Percentiles rank a stretch among this genome's conserved stretches.
These are phyloP conservation scores for Tupaia chinensis DNA, from an alignment of 2,113 vertebrate species.

Conservation along the genomic window DNA sequence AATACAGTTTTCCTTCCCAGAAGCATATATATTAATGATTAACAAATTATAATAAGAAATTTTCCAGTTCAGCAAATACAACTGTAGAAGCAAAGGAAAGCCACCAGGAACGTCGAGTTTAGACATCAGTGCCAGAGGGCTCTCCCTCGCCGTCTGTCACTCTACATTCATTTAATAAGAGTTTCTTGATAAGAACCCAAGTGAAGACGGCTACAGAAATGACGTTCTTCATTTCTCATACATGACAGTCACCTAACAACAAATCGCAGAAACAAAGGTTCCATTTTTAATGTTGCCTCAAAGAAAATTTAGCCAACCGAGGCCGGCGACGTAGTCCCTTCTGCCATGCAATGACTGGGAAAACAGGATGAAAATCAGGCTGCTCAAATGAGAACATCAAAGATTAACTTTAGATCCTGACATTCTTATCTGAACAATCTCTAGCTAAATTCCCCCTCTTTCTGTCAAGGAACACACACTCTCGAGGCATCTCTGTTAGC, in stretches of 20 bases:
- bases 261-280: neutral
- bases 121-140: neutral
- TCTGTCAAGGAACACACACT: slow-evolving; percentile 60
- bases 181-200: neutral
- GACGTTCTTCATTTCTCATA: neutral
- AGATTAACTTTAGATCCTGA: slow-evolving; percentile 27
- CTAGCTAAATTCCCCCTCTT: slow-evolving; percentile 1
- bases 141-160: neutral
- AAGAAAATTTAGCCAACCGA: slow-evolving; percentile 8
- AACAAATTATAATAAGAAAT: slow-evolving; percentile 57
- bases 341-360: neutral
- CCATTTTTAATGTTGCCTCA: neutral
- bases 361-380: neutral
- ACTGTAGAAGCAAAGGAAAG: neutral
- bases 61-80: slow-evolving; percentile 38
- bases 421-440: slow-evolving; percentile 50
- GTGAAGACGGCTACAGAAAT: neutral
- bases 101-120: neutral
- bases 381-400: neutral
- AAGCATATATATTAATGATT: slow-evolving; percentile 58
- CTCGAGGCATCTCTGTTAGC: slow-evolving; percentile 63
- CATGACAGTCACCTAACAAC: neutral
- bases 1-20: neutral
- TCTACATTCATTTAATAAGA: neutral
- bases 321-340: neutral